phyloP scores from a whole-genome alignment of 2,888 invertebrate genomes.

The Ormyrus pomaceus region DNA sequence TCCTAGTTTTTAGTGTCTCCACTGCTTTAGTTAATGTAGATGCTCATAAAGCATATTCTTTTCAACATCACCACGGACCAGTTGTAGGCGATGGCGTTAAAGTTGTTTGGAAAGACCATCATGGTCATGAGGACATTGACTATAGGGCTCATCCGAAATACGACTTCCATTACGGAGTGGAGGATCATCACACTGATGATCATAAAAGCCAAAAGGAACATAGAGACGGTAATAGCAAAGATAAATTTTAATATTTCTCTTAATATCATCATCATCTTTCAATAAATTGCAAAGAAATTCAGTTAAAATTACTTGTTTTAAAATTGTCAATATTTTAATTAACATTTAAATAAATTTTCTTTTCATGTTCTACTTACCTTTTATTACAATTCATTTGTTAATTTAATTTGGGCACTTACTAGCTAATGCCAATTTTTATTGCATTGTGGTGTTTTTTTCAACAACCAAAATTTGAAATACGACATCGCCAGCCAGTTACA shows the following conservation, averaged over 20 bases:
- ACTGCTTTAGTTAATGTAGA: neutral
- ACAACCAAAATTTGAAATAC: too few relatives aligned
- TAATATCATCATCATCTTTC: neutral
- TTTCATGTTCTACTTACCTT: too few relatives aligned
- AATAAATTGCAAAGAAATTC: too few relatives aligned
- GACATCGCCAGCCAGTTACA: too few relatives aligned
- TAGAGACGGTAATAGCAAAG: slow-evolving; percentile 14
- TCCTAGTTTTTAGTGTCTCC: neutral
- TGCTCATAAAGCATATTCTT: slow-evolving; percentile 23
- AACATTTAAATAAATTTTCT: too few relatives aligned
- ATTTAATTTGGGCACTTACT: too few relatives aligned
- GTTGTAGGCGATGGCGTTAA: slow-evolving; percentile 12
- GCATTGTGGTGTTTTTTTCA: too few relatives aligned
- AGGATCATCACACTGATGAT: slow-evolving; percentile 25
- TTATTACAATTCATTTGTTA: too few relatives aligned
- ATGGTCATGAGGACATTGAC: slow-evolving; percentile 14
- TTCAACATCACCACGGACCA: slow-evolving; percentile 23
- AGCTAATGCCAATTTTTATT: too few relatives aligned
- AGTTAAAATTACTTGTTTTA: too few relatives aligned
- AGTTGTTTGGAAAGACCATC: slow-evolving; percentile 18
- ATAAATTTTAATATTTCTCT: neutral
- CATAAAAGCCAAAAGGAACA: slow-evolving; percentile 27
- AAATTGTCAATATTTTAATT: too few relatives aligned
- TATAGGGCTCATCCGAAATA: slow-evolving; percentile 22
- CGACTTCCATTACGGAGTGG: slow-evolving; percentile 19